Base-by-base conservation (phyloP, 64 coral and sea anemone genomes). In the Montipora cactus region DNA sequence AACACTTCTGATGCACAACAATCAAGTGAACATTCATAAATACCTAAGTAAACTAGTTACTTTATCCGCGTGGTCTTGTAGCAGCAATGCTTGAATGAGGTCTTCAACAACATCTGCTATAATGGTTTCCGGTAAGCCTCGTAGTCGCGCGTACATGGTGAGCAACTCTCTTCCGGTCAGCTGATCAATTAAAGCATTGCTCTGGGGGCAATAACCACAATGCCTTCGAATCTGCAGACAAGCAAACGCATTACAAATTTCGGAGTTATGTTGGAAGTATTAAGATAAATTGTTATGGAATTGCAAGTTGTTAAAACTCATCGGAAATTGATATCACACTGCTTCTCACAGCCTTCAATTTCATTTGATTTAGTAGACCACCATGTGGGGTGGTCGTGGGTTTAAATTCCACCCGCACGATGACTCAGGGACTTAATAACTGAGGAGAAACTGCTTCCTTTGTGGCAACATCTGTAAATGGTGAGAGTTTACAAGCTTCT, bases 161-260 rank as follows among this genome's bases (percentile, higher is more conserved):
- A 99, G 75, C 84, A 99, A 71, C 70, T 99, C 97, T 61, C 97
- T 92, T 66, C 91, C 95, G 44, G 97, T 99, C 97, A 99, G 91
- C 77, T 96, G 88, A 47, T 92, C 97, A 59, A 99, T 96, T 66
- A 99, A 62, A 2, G 97, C 94, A 80, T 99, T 94, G 70, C 94
- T 96, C 78, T 99, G 97, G 13, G 97, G 97, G 23, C 97, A 99
- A 76, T 96, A 99, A 46, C 94, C 94, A 79, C 93, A 81, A 20
- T 92, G 94, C 84, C 96, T 94, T 3, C 94, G 94, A 89, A 96
- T 94, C 97, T 99, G 28, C 4, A 18, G 8, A 79, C 20, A 11
- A n/a, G 5, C 3, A 67, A 8, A 5, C 11, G 14, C 44, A n/a
- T 3, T 1, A 67, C 1, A 37, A 37, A 37, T 37, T 37, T 37